Percentiles rank a stretch among this genome's conserved stretches.
These are phyloP conservation scores for Stenolophus ochropezus DNA, from an alignment of 2,888 invertebrate species.

Conservation along the genomic window DNA sequence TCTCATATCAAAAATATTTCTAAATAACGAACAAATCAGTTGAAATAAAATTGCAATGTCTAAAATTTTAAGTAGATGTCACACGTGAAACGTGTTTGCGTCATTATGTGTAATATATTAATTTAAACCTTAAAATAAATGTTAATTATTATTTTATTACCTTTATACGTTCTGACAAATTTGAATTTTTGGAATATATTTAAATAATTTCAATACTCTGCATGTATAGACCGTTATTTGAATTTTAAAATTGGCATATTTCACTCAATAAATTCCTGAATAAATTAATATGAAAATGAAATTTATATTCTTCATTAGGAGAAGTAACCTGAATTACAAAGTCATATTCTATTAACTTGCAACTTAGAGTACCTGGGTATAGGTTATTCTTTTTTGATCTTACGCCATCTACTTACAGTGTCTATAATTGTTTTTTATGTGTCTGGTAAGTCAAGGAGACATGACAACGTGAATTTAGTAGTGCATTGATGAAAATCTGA, in stretches of 20 bases:
- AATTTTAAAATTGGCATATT: background rate
- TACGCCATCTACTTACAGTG: too few relatives aligned
- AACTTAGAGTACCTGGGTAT: background rate
- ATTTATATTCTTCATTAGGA: conserved; percentile 13
- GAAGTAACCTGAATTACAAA: conserved; percentile 1
- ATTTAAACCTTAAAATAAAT: too few relatives aligned
- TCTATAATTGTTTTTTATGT: background rate
- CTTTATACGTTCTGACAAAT: background rate
- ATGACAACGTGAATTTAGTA: background rate
- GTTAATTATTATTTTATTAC: background rate
- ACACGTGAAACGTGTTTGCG: too few relatives aligned
- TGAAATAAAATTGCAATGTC: background rate
- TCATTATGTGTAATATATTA: too few relatives aligned
- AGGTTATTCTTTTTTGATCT: background rate
- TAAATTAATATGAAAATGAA: conserved; percentile 4
- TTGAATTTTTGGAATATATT: background rate
- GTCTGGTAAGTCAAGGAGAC: background rate
- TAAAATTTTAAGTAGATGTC: background rate
- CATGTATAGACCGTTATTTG: background rate
- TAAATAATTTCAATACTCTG: background rate
- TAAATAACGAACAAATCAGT: background rate
- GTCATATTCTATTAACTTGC: background rate
- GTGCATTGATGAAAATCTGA: background rate
- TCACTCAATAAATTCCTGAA: conserved; percentile 1
- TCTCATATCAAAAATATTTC: background rate